phyloP scores from a whole-genome alignment of 2,113 vertebrate species.

The Chamaetylas fuelleborni region DNA sequence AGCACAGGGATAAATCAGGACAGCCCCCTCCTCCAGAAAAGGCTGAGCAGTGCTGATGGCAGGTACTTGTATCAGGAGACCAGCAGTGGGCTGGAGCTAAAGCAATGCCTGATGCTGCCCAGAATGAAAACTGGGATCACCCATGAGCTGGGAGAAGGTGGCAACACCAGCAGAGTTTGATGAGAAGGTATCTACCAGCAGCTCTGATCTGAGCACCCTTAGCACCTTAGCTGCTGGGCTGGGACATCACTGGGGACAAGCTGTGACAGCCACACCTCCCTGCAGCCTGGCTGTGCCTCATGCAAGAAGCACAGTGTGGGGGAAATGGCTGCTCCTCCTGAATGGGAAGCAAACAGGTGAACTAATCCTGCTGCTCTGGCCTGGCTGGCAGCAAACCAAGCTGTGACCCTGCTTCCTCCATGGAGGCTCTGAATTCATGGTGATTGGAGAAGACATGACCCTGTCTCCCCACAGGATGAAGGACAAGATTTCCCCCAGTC shows the following conservation, averaged over 20 bases:
- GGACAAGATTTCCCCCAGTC: background rate
- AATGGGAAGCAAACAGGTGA: background rate
- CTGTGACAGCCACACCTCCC: background rate
- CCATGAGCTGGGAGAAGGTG: background rate
- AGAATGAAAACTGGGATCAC: background rate
- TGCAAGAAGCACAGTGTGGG: background rate
- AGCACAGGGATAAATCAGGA: background rate
- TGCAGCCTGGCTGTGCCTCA: background rate
- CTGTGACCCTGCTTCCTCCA: background rate
- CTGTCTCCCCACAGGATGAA: background rate
- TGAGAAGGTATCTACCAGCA: background rate
- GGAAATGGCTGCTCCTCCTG: background rate
- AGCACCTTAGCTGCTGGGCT: background rate
- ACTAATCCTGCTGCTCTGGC: background rate
- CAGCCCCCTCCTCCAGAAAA: background rate
- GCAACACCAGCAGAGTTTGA: background rate
- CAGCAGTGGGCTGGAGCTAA: accelerated
- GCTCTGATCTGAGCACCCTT: background rate
- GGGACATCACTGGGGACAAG: accelerated
- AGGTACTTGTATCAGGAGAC: background rate
- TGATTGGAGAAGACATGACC: background rate
- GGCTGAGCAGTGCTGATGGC: accelerated
- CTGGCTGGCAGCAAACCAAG: background rate
- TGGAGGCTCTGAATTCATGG: accelerated
- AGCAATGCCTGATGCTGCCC: background rate